phyloP scores from a whole-genome alignment of 2,888 invertebrate species.

The Yponomeuta cagnagella region DNA sequence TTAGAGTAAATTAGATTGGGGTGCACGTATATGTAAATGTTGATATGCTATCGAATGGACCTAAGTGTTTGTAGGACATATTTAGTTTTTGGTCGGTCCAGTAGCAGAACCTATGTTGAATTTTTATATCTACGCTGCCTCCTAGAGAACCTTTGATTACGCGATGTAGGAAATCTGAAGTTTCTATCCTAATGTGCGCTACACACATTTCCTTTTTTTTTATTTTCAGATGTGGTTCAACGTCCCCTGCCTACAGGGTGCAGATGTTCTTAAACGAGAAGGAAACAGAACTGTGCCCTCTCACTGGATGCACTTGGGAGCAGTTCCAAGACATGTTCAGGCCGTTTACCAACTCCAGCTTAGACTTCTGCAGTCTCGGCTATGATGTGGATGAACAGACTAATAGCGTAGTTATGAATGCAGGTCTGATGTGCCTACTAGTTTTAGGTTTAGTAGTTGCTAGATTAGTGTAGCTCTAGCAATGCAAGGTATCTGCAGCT shows the following conservation, averaged over 20 bases:
- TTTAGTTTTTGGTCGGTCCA: too few relatives aligned
- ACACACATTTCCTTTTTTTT: neutral
- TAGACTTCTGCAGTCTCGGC: conserved; percentile 46
- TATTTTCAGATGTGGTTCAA: conserved; percentile 7
- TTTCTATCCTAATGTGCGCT: neutral
- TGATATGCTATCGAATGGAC: too few relatives aligned
- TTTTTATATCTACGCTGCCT: too few relatives aligned
- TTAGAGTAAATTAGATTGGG: too few relatives aligned
- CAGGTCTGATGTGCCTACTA: neutral
- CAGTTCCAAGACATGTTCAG: conserved; percentile 48
- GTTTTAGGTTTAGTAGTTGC: neutral
- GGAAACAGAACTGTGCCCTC: conserved; percentile 43
- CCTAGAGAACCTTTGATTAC: too few relatives aligned
- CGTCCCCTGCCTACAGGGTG: conserved; percentile 30
- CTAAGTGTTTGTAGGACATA: too few relatives aligned
- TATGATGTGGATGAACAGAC: conserved; percentile 22
- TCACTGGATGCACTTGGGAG: conserved; percentile 51
- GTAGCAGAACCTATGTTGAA: too few relatives aligned
- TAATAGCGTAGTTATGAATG: neutral
- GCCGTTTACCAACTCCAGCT: conserved; percentile 31
- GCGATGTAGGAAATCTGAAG: too few relatives aligned
- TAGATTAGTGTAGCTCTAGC: neutral
- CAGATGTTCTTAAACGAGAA: conserved; percentile 56
- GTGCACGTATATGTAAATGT: too few relatives aligned
- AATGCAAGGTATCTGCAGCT: too few relatives aligned